A percentile compares a stretch with the other conserved stretches of the same genome.
These are phyloP conservation scores for Nixonia krombeini DNA, from an alignment of 1,140 invertebrate species.

Conservation along the genomic window DNA sequence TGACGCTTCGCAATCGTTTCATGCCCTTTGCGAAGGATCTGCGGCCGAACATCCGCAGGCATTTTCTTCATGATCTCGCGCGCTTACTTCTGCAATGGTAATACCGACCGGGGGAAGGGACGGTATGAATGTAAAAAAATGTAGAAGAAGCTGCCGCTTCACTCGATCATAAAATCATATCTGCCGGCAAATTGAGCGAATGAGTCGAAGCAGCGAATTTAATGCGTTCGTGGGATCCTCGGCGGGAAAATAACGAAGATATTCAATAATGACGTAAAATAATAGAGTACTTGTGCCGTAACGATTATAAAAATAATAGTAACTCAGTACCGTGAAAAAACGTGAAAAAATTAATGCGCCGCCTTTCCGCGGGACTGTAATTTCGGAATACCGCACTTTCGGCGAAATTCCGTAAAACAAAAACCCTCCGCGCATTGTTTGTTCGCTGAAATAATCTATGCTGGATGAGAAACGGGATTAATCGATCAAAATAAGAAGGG, in stretches of 20 bases:
- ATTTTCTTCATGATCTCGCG: conserved; percentile 22
- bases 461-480: not conserved
- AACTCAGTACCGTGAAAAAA: not conserved
- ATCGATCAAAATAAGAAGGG: no score
- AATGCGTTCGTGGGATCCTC: conserved; percentile 10
- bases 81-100: conserved; percentile 29
- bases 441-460: not conserved
- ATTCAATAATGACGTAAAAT: conserved; percentile 33
- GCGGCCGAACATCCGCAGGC: conserved; percentile 19
- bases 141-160: conserved; percentile 21
- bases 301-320: conserved; percentile 23
- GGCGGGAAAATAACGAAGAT: not conserved
- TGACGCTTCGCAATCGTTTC: conserved; percentile 18
- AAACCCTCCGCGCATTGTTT: no score
- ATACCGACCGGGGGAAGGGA: conserved; percentile 13
- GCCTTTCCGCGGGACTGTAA: no score
- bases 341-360: not conserved
- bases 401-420: no score
- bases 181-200: conserved; percentile 42
- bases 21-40: conserved; percentile 15
- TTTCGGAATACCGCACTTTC: not conserved
- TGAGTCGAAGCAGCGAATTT: conserved; percentile 30
- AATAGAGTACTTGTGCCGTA: conserved; percentile 24
- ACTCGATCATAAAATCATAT: conserved; percentile 50
- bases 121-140: conserved; percentile 18